Base-by-base conservation (phyloP, 2,113 vertebrate species). In the Nibea coibor region DNA sequence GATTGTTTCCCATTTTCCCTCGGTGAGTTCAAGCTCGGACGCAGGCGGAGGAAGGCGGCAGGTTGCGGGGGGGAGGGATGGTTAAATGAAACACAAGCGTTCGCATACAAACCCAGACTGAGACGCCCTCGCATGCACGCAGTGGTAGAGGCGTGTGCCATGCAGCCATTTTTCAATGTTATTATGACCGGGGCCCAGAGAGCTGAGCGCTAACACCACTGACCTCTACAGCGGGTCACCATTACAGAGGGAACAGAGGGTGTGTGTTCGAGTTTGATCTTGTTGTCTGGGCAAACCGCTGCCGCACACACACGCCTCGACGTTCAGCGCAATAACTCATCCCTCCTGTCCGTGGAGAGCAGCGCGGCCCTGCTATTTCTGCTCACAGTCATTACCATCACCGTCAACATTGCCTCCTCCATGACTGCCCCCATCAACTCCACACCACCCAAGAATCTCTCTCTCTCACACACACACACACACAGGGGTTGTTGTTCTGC, bases 1-100 rank as follows among this genome's bases (percentile, higher is more conserved):
- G 88, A 93, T 93, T 89, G 91, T 88, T 92, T 92, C 79, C 87
- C 74, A 87, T 92, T 87, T 91, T 85, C 82, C 87, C 81, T 35
- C 19, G 3, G 82, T 35, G 72, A 78, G 87, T 88, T 65, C 35
- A 10, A 54, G 73, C 75, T 26, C 1, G 19, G 81, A 77, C 57
- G 69, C 77, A 66, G 65, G 42, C 45, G 8, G 69, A 31, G 64
- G 43, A 42, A 57, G 43, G 59, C 20, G 68, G 39, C 20, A 39
- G 10, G 35, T 8, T 48, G 47, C 15, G 47, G 10, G 74, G 58
- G 12, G 72, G 43, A 1, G 45, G 16, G 71, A 15, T 1, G 28
- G 80, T 66, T 78, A 64, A 73, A 84, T 83, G 42, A 39, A 85
- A 66, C 63, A n/a, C 56, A 14, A 31, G 61, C 31, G 42, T 12